Percentiles rank a stretch among this genome's conserved stretches.
phyloP scores from a whole-genome alignment of 2,888 invertebrate species.

The Mantis religiosa region DNA sequence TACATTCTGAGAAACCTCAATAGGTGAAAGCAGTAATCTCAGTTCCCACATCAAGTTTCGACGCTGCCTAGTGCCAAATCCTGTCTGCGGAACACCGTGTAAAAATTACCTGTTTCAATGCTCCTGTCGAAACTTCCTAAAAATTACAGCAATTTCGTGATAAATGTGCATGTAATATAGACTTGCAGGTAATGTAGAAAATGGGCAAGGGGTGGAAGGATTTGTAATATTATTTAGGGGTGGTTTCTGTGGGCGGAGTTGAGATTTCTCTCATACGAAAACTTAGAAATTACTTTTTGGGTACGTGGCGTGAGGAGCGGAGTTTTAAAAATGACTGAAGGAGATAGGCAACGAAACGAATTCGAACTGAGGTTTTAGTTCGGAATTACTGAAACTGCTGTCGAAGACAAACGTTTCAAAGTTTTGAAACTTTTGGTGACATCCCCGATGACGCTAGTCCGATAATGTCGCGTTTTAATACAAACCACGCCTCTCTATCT shows the following conservation, averaged over 20 bases:
- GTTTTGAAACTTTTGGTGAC: not conserved
- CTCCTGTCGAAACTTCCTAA: not conserved
- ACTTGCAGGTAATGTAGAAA: not conserved
- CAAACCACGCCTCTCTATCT: not conserved
- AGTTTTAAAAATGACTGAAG: not conserved
- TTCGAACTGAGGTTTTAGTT: not conserved
- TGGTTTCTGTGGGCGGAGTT: not conserved
- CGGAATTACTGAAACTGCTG: not conserved
- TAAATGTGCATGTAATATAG: not conserved
- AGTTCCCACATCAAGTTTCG: too few species aligned
- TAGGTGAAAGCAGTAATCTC: too few species aligned
- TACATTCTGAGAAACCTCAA: too few species aligned
- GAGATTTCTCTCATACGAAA: not conserved
- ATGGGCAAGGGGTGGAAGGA: not conserved
- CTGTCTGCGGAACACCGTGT: not conserved
- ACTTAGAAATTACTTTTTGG: not conserved
- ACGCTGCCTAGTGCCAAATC: not conserved
- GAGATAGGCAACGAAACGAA: not conserved
- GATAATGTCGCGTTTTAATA: not conserved
- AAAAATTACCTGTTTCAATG: not conserved
- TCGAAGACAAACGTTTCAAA: not conserved
- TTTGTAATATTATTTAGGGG: not conserved
- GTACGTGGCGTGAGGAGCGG: not conserved
- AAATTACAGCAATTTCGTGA: conserved; percentile 18
- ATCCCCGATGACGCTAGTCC: not conserved